Base-by-base conservation (phyloP, 2,797 vertebrate genomes). In the Sciaenops ocellatus region DNA sequence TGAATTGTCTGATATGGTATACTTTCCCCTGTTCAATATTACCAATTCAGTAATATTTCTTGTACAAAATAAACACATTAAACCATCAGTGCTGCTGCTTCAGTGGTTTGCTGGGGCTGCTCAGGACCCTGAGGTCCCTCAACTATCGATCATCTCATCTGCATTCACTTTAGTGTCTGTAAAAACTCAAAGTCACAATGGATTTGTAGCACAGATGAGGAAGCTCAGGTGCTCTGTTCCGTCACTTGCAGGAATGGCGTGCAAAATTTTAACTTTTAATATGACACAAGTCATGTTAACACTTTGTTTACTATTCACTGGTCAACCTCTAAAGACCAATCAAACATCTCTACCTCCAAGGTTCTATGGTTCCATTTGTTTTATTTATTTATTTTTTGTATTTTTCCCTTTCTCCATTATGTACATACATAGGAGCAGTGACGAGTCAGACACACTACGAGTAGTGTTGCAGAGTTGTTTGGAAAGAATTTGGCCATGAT, bases 101-200 rank as follows among this genome's bases (percentile, higher is more conserved):
- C 24, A 24, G 16, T 38, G 34, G 34, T 38, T 38, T 38, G 34
- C 34, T 38, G 34, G 12, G 13, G 10, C 41, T 55, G 46, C 18
- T 38, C 20, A 4, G 3, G 41, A 47, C 51, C 22, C n/a, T 12
- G 15, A 38, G 34, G 16, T 28, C 15, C 56, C 42, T 57, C 2
- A n/a, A 16, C 44, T 48, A 48, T 41, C 30, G 17, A 42, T 22
- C 15, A 26, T 34, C 17, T 20, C 18, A 12, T n/a, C 22, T 28
- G 30, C 20, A 24, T 28, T 57, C 1, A 3, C 11, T 47, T 30
- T 3, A 30, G 12, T 11, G 8, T 69, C 17, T 34, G 38, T 24
- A 18, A 60, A 59, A 72, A 57, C 54, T 69, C 24, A 46, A 55
- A 55, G 61, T 10, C 15, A 12, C 17, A 48, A 48, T 20, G 16